Conservation (phyloP, 2,888 invertebrate genomes). For the Apeira syringaria region DNA sequence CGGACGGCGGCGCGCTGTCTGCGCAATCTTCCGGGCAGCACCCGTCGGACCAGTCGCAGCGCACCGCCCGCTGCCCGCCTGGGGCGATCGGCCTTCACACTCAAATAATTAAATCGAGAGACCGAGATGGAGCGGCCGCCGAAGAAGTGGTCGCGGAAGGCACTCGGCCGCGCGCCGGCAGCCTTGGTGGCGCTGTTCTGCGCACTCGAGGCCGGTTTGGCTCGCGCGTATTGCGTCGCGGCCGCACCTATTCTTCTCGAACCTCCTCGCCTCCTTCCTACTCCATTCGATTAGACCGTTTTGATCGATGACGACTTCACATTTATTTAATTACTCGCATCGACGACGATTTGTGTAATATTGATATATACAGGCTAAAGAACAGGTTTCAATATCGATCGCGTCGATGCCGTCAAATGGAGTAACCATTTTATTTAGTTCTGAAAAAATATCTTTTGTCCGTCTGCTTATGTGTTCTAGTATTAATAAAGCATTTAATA, state of each 20-base stretch:
- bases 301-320: slow-evolving; percentile 51
- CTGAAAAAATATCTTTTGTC: no score
- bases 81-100: slow-evolving; percentile 81
- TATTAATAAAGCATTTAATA: no score
- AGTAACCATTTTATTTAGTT: no score
- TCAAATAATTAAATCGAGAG: slow-evolving; percentile 79
- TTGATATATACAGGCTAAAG: slow-evolving; percentile 1
- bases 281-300: slow-evolving; percentile 45
- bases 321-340: slow-evolving; percentile 21
- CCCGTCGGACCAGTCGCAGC: slow-evolving; percentile 81
- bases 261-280: slow-evolving; percentile 50
- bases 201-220: slow-evolving; percentile 79
- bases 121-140: slow-evolving; percentile 57
- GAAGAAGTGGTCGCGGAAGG: slow-evolving; percentile 78
- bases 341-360: neutral
- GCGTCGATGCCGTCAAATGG: no score
- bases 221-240: slow-evolving; percentile 67
- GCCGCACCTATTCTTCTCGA: slow-evolving; percentile 68
- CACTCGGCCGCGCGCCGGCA: slow-evolving; percentile 71
- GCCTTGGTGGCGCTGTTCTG: slow-evolving; percentile 80
- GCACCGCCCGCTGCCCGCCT: slow-evolving; percentile 76
- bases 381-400: no score
- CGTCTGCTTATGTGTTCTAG: no score
- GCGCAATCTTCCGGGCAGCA: slow-evolving; percentile 77
- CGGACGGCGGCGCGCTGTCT: slow-evolving; percentile 81